Base-by-base conservation (phyloP, 1,140 invertebrate genomes). In the Pogonomyrmex barbatus region DNA sequence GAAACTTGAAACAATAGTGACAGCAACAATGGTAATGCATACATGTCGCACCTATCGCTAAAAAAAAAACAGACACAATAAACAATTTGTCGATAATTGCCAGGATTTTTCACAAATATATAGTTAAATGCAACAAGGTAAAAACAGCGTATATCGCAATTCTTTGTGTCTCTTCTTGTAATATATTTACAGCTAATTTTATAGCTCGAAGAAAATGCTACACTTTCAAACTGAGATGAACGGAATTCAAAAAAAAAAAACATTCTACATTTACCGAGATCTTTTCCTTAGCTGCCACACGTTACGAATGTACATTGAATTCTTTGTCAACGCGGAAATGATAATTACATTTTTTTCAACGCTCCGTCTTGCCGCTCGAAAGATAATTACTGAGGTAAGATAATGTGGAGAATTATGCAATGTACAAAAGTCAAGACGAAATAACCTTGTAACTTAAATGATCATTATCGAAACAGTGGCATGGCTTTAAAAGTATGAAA, bases 31-130 rank as follows among this genome's bases (percentile, higher is more conserved):
- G 52, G 56, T 42, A 90, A 42, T 17, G 24, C 6, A 2, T 62
- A 52, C 88, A 90, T 90, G 58, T 50, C 52, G 50, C 45, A 65
- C 58, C 24, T 45, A 70, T 39, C 10, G 30, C 24, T 24, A 24
- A 8, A n/a, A 78, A n/a, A 78, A 78, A 77, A 24, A 52, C 14
- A 33, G 24, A 24, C 24, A 33, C 17, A 75, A 47, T 39, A 60
- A 52, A 12, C 47, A 30, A 60, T 47, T 45, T 30, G 12, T 30
- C 24, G 10, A 1, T 62, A 36, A 47, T 36, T 36, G 8, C 17
- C 17, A 24, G 24, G 9, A 36, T 33, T 60, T 47, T 39, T 30
- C 62, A 5, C 39, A 24, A 14, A 63, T n/a, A 4, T 33, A 12
- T 50, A 47, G 65, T 42, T 33, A 30, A 12, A 54, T 12, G 14